Conservation (phyloP, 2,113 vertebrate species). For the Oreocharis arfaki region DNA sequence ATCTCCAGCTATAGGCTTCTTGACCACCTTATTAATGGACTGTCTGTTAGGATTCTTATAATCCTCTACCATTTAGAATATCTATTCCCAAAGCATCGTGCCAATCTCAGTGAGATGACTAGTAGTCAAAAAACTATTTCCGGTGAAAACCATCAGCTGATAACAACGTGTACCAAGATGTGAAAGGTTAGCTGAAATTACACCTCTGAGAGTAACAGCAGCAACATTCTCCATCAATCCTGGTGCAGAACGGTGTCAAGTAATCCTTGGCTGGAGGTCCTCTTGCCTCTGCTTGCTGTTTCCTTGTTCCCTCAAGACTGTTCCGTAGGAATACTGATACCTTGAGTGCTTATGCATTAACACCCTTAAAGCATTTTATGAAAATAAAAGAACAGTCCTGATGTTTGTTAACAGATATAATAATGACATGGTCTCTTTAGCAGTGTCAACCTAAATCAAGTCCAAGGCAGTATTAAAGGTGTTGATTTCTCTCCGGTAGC, state of each 20-base stretch:
- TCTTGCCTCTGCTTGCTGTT: background rate
- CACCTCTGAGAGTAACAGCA: background rate
- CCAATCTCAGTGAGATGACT: background rate
- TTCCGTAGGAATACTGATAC: background rate
- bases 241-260: background rate
- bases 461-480: background rate
- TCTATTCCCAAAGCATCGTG: background rate
- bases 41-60: background rate
- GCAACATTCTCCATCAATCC: background rate
- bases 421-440: background rate
- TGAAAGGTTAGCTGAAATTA: background rate
- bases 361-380: background rate
- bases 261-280: background rate
- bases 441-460: background rate
- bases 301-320: background rate
- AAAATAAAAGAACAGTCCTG: background rate
- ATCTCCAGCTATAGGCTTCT: background rate
- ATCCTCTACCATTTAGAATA: background rate
- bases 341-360: background rate
- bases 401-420: background rate
- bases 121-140: background rate
- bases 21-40: background rate
- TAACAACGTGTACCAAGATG: background rate
- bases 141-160: background rate
- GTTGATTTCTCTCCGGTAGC: background rate